Percentiles rank a stretch among this genome's conserved stretches.
Evolutionary conservation across 64 coral and sea anemone species (phyloP).

Genomic region (Dendronephthya gigantea): DNA sequence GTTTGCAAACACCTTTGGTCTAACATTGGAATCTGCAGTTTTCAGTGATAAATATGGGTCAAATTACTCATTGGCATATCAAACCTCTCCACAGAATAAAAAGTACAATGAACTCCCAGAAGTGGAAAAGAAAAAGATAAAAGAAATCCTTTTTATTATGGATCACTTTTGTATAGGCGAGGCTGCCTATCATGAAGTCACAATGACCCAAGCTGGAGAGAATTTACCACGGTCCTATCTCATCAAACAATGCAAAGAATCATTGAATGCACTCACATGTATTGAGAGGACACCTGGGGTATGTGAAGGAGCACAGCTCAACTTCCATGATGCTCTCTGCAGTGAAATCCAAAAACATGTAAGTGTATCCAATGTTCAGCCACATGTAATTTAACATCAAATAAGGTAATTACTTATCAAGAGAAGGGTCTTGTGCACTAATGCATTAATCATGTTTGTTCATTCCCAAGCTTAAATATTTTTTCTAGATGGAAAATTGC

Average conservation of each 20-base stretch:
- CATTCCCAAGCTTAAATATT: background rate
- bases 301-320: background rate
- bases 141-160: slow-evolving; percentile 16
- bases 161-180: background rate
- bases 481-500: background rate
- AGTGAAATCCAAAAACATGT: background rate
- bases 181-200: slow-evolving; percentile 8
- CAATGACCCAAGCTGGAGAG: background rate
- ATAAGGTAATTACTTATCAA: too few relatives aligned
- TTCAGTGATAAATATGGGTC: background rate
- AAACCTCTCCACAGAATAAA: background rate
- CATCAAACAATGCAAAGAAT: background rate
- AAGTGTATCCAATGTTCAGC: background rate
- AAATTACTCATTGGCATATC: background rate
- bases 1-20: background rate
- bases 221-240: background rate
- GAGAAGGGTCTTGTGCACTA: too few relatives aligned
- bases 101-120: background rate
- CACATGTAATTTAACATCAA: too few relatives aligned
- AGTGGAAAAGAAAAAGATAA: background rate
- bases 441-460: too few relatives aligned
- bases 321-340: background rate
- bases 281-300: background rate
- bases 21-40: background rate
- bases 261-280: background rate